Percentiles rank a stretch among this genome's conserved stretches.
Conservation (phyloP, 35 echinoderm and acorn worm species). For the Acanthaster planci region DNA sequence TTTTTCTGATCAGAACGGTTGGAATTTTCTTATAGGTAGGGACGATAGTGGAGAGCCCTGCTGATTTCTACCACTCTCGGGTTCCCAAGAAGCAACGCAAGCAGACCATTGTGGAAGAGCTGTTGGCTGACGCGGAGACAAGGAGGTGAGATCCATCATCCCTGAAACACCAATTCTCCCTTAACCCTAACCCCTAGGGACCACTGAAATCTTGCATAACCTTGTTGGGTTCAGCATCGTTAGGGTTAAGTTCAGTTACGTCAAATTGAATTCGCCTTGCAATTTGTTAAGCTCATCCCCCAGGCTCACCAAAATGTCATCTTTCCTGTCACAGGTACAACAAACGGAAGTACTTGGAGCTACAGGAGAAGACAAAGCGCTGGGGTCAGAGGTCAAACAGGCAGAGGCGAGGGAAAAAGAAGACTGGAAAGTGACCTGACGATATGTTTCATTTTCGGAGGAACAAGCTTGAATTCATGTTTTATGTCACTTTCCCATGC, state of each 20-base stretch:
- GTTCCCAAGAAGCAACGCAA: conserved; percentile 87
- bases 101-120: conserved; percentile 91
- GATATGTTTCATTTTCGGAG: too few species aligned
- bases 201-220: too few species aligned
- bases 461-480: too few species aligned
- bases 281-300: background rate
- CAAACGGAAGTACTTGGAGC: conserved; percentile 66
- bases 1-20: too few species aligned
- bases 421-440: background rate
- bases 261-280: too few species aligned
- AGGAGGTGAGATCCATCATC: conserved; percentile 51
- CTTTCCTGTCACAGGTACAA: conserved; percentile 42
- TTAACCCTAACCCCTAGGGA: too few species aligned
- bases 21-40: conserved; percentile 74
- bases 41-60: conserved; percentile 72
- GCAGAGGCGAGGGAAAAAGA: background rate
- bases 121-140: conserved; percentile 83
- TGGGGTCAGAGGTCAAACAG: background rate
- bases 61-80: conserved; percentile 83
- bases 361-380: conserved; percentile 38
- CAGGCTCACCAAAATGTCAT: background rate
- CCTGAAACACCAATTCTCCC: background rate
- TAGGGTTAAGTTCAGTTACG: background rate
- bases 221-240: too few species aligned
- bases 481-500: too few species aligned